A percentile compares a stretch with the other conserved stretches of the same genome.
These are phyloP conservation scores for Brachyhypopomus gauderio DNA, from an alignment of 2,113 vertebrate genomes.

Conservation along the genomic window DNA sequence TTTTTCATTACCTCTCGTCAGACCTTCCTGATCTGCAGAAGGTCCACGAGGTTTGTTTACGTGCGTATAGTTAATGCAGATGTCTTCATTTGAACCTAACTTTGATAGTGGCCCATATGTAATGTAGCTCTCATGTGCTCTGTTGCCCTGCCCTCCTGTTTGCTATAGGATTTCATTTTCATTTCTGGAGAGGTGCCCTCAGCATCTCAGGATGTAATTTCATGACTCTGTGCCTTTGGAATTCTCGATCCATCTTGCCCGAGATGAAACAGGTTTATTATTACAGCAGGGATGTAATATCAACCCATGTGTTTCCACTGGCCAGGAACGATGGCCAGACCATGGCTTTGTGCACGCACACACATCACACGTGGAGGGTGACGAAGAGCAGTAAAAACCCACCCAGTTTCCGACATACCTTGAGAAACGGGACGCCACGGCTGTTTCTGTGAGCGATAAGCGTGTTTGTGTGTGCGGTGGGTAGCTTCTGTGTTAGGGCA, in stretches of 20 bases:
- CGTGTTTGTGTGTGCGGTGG: slow-evolving; percentile 64
- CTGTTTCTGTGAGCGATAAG: slow-evolving; percentile 65
- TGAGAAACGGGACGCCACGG: slow-evolving; percentile 47
- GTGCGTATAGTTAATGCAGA: slow-evolving; percentile 33
- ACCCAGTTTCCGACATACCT: slow-evolving; percentile 45
- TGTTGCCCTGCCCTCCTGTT: slow-evolving; percentile 40
- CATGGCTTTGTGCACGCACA: slow-evolving; percentile 59
- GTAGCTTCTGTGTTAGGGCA: slow-evolving; percentile 49
- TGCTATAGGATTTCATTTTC: slow-evolving; percentile 59
- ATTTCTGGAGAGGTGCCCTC: slow-evolving; percentile 62
- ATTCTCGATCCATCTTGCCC: slow-evolving; percentile 59
- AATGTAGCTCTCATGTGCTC: slow-evolving; percentile 37
- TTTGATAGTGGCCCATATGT: slow-evolving; percentile 41
- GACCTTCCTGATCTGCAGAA: slow-evolving; percentile 24
- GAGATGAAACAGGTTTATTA: slow-evolving; percentile 68
- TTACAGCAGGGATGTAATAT: slow-evolving; percentile 72
- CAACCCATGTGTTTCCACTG: slow-evolving; percentile 62
- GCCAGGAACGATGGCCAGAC: slow-evolving; percentile 64
- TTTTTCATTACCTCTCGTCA: slow-evolving; percentile 43
- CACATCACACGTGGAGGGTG: slow-evolving; percentile 23
- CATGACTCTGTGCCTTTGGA: slow-evolving; percentile 63
- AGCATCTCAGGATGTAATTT: slow-evolving; percentile 68
- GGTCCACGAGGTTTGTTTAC: slow-evolving; percentile 24
- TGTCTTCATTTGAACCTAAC: slow-evolving; percentile 41
- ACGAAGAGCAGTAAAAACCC: neutral